Conservation (phyloP, 2,888 invertebrate genomes). For the Cremastobaeus sp. region DNA sequence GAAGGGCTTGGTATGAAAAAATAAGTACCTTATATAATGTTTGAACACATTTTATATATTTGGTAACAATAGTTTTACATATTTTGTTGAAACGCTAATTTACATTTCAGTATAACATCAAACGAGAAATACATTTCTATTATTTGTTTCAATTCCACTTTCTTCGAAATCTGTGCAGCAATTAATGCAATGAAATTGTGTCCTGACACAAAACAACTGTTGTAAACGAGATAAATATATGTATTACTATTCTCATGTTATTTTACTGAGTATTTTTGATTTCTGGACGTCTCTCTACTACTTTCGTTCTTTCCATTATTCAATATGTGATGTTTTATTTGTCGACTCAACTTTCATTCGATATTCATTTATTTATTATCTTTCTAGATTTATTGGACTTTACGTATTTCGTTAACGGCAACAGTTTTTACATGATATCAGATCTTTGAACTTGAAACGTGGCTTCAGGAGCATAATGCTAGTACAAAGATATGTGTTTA, state of each 20-base stretch:
- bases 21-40: conserved; percentile 2
- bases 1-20: background rate
- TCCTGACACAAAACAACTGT: conserved; percentile 9
- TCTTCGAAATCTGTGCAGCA: background rate
- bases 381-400: background rate
- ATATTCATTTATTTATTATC: background rate
- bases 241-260: background rate
- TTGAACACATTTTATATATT: conserved; percentile 41
- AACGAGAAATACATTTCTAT: conserved; percentile 27
- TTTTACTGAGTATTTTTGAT: conserved; percentile 24
- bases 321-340: background rate
- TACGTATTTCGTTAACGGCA: conserved; percentile 3
- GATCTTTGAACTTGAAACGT: conserved; percentile 35
- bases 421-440: conserved; percentile 3
- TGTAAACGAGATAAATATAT: conserved; percentile 5
- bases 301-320: conserved; percentile 25
- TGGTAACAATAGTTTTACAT: conserved; percentile 41
- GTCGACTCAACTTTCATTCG: no score
- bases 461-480: conserved; percentile 46
- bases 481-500: conserved; percentile 34
- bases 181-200: conserved; percentile 1
- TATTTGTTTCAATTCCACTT: conserved; percentile 17
- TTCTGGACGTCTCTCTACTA: conserved; percentile 39
- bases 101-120: conserved; percentile 29
- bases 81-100: conserved; percentile 34